phyloP scores from a whole-genome alignment of 2,888 invertebrate species.

The Ariolimax columbianus region DNA sequence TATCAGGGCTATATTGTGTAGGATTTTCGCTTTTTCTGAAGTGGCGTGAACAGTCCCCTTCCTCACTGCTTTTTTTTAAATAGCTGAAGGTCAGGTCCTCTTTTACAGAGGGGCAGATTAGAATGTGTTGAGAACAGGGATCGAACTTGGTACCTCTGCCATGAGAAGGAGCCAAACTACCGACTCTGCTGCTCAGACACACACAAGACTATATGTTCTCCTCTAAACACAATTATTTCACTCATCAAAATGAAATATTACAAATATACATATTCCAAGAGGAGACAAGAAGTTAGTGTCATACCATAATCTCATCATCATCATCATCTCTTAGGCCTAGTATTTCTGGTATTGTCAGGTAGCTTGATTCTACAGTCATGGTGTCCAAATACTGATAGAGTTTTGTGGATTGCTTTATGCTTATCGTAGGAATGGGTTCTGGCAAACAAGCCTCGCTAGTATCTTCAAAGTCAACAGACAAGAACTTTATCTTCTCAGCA shows the following conservation, averaged over 20 bases:
- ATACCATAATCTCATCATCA: constrained; percentile 52
- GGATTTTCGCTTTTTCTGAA: too few species aligned
- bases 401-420: constrained; percentile 7
- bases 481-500: constrained; percentile 13
- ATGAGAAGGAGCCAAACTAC: too few species aligned
- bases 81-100: too few species aligned
- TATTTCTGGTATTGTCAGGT: constrained; percentile 44
- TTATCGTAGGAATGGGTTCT: constrained; percentile 43
- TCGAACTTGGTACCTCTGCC: too few species aligned
- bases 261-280: background rate
- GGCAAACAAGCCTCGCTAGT: constrained; percentile 50
- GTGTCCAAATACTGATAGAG: constrained; percentile 13
- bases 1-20: too few species aligned
- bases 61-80: too few species aligned
- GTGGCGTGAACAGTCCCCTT: too few species aligned
- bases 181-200: too few species aligned
- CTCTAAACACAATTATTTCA: too few species aligned
- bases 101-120: too few species aligned
- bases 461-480: constrained; percentile 35
- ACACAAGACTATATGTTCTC: too few species aligned
- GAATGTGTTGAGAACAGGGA: too few species aligned
- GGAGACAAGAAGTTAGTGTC: background rate
- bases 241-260: background rate
- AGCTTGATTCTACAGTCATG: constrained; percentile 49
- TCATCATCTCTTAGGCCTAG: constrained; percentile 35